Conservation (phyloP, 35 echinoderm and acorn worm species). For the Ophioderma brevispina region DNA sequence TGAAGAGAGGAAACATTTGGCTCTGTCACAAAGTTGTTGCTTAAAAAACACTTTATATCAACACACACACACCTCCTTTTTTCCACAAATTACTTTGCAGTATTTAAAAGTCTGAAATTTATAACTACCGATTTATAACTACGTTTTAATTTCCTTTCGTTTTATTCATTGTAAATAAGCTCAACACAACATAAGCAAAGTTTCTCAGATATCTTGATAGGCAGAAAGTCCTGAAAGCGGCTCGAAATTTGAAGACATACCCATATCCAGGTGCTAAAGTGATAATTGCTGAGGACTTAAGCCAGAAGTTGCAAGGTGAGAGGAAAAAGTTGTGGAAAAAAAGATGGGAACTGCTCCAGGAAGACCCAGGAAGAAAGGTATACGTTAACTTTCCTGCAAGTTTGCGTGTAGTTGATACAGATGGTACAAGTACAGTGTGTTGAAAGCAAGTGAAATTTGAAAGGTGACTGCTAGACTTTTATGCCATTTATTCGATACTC, state of each 20-base stretch:
- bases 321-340: background rate
- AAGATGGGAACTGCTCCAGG: background rate
- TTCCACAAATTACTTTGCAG: no score
- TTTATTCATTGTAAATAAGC: no score
- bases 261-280: background rate
- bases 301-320: background rate
- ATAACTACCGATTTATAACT: no score
- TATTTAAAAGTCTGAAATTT: no score
- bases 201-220: background rate
- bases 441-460: no score
- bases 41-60: no score
- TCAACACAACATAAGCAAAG: background rate
- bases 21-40: no score
- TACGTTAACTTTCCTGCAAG: background rate
- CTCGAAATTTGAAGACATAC: background rate
- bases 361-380: background rate
- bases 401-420: background rate
- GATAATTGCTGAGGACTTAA: background rate
- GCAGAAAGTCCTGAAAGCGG: background rate
- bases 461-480: background rate
- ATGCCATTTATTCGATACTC: no score
- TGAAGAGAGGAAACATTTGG: no score
- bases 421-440: background rate
- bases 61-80: no score
- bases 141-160: no score